Evolutionary conservation across 2,888 invertebrate species (phyloP), one percentile per base, ranked within the genome.

Genomic region (Diarsia dahlii): DNA sequence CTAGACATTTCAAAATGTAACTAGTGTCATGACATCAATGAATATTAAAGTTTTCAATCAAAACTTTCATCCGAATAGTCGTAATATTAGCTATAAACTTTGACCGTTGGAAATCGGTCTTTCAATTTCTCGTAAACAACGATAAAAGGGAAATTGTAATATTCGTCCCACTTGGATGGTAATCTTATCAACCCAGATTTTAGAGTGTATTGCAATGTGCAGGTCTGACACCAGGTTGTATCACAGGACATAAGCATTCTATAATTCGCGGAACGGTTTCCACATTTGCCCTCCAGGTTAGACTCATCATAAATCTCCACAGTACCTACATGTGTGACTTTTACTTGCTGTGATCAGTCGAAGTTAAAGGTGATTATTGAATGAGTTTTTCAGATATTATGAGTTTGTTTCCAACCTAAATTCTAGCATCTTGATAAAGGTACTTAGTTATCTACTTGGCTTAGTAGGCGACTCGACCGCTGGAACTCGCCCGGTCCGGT

Each of bases 11-110:
- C 20, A 52, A 74, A 52, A 18, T 64, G 46, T 74, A 9, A 20
- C n/a, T 45, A 45, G 63, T 4, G 20, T 58, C 63, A 23, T 10
- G 45, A 64, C 28, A 58, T 3, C 73, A 56, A 50, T 72, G n/a
- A 80, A 71, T 50, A 63, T 80, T 48, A 50, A 48, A 71, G 15
- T 63, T 80, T 80, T 72, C 62, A 63, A 77, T 71, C 72, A 18
- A 39, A 62, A 71, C 18, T 54, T 13, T n/a, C 45, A 63, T 63
- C 8, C 0, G 48, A 54, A 70, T 54, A 18, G 39, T 63, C 39
- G 28, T 63, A 13, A 48, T 18, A 50, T 18, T 2, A 12, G 20
- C 20, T 2, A 13, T 76, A 46, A 60, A 70, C 2, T 45, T 52
- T 52, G 15, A 46, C 34, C 34, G 60, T 70, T 39, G 10, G 23